Evolutionary conservation across 2,797 vertebrate genomes (phyloP).

Genomic region (Tragopan temminckii): DNA sequence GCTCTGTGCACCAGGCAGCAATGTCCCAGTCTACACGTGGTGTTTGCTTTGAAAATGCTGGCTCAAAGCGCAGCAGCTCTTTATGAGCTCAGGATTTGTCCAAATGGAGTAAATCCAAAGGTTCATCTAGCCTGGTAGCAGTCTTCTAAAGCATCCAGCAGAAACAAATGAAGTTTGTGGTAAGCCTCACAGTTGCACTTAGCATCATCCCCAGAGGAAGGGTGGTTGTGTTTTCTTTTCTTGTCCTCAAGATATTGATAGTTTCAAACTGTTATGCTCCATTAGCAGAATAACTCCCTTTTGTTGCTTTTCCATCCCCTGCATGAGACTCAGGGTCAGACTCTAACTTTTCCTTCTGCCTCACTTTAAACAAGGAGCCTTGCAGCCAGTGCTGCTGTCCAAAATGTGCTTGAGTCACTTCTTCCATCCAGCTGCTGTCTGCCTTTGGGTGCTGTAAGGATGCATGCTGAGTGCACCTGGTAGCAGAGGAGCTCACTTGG

Average conservation of each 20-base stretch:
- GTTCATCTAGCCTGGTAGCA: neutral
- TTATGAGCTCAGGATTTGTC: neutral
- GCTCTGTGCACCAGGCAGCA: rapidly evolving
- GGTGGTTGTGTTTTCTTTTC: neutral
- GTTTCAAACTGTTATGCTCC: neutral
- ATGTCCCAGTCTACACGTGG: neutral
- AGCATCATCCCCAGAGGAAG: neutral
- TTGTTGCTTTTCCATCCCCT: neutral
- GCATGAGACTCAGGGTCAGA: neutral
- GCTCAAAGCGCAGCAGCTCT: neutral
- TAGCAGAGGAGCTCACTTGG: neutral
- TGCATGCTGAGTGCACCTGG: rapidly evolving
- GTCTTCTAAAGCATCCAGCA: neutral
- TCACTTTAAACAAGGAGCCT: neutral
- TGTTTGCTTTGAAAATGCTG: neutral
- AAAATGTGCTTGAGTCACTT: neutral
- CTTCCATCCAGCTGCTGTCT: neutral
- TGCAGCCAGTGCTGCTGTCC: neutral
- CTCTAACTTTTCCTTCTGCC: neutral
- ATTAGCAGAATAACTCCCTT: slow-evolving; percentile 9
- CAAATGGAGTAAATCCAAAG: neutral
- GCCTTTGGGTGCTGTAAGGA: neutral
- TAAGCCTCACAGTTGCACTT: slow-evolving; percentile 18
- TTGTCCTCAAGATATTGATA: neutral
- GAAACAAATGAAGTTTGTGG: neutral